These are phyloP conservation scores for Corvus moneduloides DNA, from an alignment of 2,113 vertebrate species.

Conservation along the genomic window DNA sequence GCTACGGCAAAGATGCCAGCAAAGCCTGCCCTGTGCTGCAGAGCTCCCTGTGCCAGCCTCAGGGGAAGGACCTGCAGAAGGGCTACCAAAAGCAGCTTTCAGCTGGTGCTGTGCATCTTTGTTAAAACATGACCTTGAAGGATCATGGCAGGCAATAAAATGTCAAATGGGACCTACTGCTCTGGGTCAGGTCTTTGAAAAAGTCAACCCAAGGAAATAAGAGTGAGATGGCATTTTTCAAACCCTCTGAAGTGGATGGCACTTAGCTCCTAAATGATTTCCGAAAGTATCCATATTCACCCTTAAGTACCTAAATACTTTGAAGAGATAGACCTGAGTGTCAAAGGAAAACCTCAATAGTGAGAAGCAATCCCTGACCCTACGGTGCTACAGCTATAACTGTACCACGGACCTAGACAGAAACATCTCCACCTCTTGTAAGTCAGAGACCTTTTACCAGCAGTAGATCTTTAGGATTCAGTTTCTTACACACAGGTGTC, in stretches of 20 bases:
- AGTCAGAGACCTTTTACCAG: neutral
- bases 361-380: neutral
- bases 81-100: neutral
- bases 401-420: neutral
- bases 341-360: neutral
- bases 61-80: neutral
- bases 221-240: neutral
- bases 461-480: neutral
- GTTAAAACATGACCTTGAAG: neutral
- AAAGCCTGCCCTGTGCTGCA: neutral
- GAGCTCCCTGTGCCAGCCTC: neutral
- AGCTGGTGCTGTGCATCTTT: neutral
- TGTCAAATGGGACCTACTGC: neutral
- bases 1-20: neutral
- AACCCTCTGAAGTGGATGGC: neutral
- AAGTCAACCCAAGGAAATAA: neutral
- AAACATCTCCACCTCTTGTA: neutral
- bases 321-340: neutral
- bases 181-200: neutral
- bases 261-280: neutral
- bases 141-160: neutral
- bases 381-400: neutral
- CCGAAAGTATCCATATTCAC: neutral
- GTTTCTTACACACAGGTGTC: neutral
- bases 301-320: neutral